Conservation (phyloP, 2,888 invertebrate genomes). For the Campoplex nolae region DNA sequence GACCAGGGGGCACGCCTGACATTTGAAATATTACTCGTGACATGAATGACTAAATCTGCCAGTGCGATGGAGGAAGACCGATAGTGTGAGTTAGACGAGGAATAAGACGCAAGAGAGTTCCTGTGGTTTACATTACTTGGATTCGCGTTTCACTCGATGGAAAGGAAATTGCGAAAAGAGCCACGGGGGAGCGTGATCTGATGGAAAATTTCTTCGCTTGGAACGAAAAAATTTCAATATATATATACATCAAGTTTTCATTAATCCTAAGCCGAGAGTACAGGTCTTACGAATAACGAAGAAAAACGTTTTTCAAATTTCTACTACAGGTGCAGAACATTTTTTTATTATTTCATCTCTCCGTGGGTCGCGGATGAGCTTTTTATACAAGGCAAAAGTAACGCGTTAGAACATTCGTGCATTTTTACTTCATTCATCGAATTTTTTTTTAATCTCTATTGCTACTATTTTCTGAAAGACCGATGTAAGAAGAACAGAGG, state of each 20-base stretch:
- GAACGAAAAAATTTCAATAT: neutral
- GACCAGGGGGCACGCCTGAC: slow-evolving; percentile 19
- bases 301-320: neutral
- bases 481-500: neutral
- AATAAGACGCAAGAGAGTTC: slow-evolving; percentile 28
- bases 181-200: slow-evolving; percentile 34
- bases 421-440: no score
- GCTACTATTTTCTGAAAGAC: no score
- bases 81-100: slow-evolving; percentile 6
- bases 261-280: neutral
- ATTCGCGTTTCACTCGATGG: slow-evolving; percentile 33
- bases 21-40: slow-evolving; percentile 57
- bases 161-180: slow-evolving; percentile 51
- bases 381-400: no score
- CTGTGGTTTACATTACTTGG: slow-evolving; percentile 40
- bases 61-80: slow-evolving; percentile 13
- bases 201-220: slow-evolving; percentile 32
- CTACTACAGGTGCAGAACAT: neutral
- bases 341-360: neutral
- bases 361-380: no score
- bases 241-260: neutral
- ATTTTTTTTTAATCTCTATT: no score
- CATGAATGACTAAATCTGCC: slow-evolving; percentile 51
- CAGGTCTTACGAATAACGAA: neutral
- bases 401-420: no score